Conservation (phyloP, 2,113 vertebrate species). For the Spermophilus dauricus region DNA sequence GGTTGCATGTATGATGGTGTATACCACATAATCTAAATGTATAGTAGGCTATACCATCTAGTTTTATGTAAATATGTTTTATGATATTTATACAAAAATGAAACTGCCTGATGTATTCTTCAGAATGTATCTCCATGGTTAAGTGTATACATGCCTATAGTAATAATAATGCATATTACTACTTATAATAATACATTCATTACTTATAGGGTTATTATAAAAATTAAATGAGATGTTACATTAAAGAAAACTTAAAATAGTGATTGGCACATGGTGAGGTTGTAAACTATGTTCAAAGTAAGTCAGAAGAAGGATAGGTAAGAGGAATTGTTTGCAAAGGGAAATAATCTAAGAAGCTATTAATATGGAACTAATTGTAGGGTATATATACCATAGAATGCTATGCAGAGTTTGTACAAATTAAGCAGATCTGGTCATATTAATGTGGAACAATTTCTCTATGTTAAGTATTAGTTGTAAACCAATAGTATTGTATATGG, state of each 20-base stretch:
- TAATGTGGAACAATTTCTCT: neutral
- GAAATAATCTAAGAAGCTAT: neutral
- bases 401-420: neutral
- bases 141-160: neutral
- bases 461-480: neutral
- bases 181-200: too few species aligned
- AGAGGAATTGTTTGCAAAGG: conserved; percentile 3
- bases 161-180: neutral
- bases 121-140: neutral
- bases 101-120: neutral
- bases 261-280: neutral
- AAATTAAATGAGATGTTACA: neutral
- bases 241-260: conserved; percentile 15
- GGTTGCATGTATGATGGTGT: neutral
- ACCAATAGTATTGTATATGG: neutral
- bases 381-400: neutral
- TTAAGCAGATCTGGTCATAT: neutral
- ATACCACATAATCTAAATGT: neutral
- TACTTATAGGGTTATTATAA: neutral
- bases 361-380: neutral
- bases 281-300: neutral
- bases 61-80: too few species aligned
- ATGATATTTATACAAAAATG: neutral
- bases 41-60: neutral
- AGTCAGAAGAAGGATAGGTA: neutral